Conservation (phyloP, 1,140 invertebrate species). For the Phortica variegata region DNA sequence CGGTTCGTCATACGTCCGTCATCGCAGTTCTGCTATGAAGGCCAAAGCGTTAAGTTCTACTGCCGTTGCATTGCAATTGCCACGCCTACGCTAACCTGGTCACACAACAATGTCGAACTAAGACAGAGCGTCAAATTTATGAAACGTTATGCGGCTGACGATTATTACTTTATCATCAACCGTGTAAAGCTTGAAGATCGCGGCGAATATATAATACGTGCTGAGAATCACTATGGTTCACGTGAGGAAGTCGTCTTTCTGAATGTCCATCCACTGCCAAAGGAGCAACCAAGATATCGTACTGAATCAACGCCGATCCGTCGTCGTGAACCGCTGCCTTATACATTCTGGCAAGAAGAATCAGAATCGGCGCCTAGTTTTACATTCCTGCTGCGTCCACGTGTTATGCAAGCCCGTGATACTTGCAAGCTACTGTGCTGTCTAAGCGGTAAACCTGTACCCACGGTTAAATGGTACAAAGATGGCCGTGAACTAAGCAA, state of each 20-base stretch:
- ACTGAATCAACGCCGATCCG: slow-evolving; percentile 71
- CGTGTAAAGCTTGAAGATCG: slow-evolving; percentile 91
- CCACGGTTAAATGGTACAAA: slow-evolving; percentile 91
- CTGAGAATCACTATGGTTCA: slow-evolving; percentile 96
- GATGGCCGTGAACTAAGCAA: slow-evolving; percentile 87
- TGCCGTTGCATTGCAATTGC: slow-evolving; percentile 95
- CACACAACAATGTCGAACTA: slow-evolving; percentile 89
- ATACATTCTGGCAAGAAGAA: slow-evolving; percentile 80
- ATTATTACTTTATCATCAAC: slow-evolving; percentile 98
- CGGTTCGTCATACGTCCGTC: slow-evolving; percentile 96
- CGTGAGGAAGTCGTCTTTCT: slow-evolving; percentile 96
- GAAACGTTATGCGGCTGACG: slow-evolving; percentile 94
- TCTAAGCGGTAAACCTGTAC: slow-evolving; percentile 88
- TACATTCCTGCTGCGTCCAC: slow-evolving; percentile 94
- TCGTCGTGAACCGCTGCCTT: slow-evolving; percentile 75
- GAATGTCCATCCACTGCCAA: slow-evolving; percentile 91
- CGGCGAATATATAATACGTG: slow-evolving; percentile 95
- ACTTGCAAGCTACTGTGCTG: slow-evolving; percentile 98
- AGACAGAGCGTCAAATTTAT: slow-evolving; percentile 98
- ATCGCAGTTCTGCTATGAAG: slow-evolving; percentile 94
- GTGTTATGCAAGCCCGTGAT: slow-evolving; percentile 93
- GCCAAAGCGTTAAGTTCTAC: slow-evolving; percentile 95
- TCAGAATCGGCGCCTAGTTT: slow-evolving; percentile 89
- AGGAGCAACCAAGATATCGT: slow-evolving; percentile 75
- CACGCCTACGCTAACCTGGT: slow-evolving; percentile 94